phyloP scores from a whole-genome alignment of 2,888 invertebrate species.

The Cryptus armator region DNA sequence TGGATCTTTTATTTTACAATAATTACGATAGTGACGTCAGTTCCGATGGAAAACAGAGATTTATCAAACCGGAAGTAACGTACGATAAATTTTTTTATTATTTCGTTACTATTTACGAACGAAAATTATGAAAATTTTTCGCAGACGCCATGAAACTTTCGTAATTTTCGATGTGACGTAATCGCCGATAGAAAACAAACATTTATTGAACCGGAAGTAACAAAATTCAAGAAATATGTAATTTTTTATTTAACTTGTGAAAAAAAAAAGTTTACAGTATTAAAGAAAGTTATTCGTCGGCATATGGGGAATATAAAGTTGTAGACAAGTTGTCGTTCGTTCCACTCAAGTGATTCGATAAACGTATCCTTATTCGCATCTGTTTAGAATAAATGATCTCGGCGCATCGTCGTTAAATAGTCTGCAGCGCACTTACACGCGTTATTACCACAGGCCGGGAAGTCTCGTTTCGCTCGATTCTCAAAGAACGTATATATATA shows the following conservation, averaged over 20 bases:
- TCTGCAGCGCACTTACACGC: constrained; percentile 57
- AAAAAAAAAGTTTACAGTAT: too few relatives aligned
- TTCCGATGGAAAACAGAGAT: neutral
- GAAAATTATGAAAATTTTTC: too few relatives aligned
- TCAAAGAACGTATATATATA: constrained; percentile 29
- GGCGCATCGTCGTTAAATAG: neutral
- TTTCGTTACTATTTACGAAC: too few relatives aligned
- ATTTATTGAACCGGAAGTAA: neutral
- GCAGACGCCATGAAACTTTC: too few relatives aligned
- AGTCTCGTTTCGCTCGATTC: constrained; percentile 55
- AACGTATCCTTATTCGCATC: neutral
- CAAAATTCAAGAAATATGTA: neutral
- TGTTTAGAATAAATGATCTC: constrained; percentile 12
- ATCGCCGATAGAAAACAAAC: neutral
- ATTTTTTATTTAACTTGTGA: too few relatives aligned
- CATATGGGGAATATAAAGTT: too few relatives aligned
- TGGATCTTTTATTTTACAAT: too few relatives aligned
- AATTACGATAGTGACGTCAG: neutral
- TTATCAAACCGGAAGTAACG: neutral
- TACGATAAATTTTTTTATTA: too few relatives aligned
- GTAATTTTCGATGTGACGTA: neutral
- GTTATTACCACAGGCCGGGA: constrained; percentile 56
- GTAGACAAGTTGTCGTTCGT: too few relatives aligned
- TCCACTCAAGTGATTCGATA: neutral
- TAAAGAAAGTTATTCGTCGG: too few relatives aligned